Conservation (phyloP, 1,140 invertebrate genomes). For the Drosophila obscura region DNA sequence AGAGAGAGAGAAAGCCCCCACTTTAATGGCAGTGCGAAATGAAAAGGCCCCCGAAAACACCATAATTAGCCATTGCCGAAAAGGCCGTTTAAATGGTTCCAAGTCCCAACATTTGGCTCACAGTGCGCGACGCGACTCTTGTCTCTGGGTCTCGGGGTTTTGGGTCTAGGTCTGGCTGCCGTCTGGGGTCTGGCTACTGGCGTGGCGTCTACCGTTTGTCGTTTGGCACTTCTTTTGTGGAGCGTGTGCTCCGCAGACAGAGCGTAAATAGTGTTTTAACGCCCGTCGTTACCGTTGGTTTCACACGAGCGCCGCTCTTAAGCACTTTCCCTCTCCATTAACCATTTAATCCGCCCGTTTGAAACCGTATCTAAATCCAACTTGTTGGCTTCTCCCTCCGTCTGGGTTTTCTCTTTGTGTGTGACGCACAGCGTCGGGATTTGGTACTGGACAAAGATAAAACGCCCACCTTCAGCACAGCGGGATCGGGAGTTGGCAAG, state of each 20-base stretch:
- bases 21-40: constrained; percentile 59
- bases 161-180: constrained; percentile 20
- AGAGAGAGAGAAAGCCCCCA: constrained; percentile 47
- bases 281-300: constrained; percentile 63
- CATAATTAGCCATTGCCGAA: constrained; percentile 71
- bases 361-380: constrained; percentile 19
- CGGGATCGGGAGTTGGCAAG: constrained; percentile 28
- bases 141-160: not conserved
- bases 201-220: not conserved
- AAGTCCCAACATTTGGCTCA: constrained; percentile 24
- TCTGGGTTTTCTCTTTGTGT: constrained; percentile 58
- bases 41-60: constrained; percentile 53
- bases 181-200: constrained; percentile 2
- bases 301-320: constrained; percentile 73
- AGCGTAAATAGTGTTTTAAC: constrained; percentile 63
- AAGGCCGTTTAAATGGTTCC: constrained; percentile 64
- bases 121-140: too few relatives aligned
- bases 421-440: constrained; percentile 61
- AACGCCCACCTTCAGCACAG: constrained; percentile 65
- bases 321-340: constrained; percentile 70
- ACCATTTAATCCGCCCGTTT: constrained; percentile 31
- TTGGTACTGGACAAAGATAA: constrained; percentile 72
- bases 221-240: constrained; percentile 40
- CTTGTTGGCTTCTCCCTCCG: constrained; percentile 6
- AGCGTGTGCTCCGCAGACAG: constrained; percentile 9